Percentiles rank a stretch among this genome's conserved stretches.
These are phyloP conservation scores for Hafferia zeledoni DNA, from an alignment of 2,797 vertebrate genomes.

Conservation along the genomic window DNA sequence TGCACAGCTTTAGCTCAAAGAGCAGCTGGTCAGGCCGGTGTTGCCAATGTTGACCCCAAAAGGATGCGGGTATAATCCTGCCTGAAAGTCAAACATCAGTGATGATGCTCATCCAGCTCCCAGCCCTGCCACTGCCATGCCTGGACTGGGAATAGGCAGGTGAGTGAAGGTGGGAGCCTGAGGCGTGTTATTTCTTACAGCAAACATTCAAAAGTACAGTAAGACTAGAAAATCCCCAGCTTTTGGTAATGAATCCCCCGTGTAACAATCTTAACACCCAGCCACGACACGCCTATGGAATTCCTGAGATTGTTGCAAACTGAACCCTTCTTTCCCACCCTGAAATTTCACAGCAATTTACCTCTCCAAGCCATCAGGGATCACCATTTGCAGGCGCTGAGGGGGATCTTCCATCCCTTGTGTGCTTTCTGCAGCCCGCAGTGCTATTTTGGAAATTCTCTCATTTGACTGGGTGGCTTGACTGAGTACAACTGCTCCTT, in stretches of 20 bases:
- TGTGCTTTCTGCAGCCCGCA: background rate
- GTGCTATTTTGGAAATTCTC: constrained; percentile 49
- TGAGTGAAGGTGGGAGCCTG: rapidly evolving
- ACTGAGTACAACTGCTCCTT: background rate
- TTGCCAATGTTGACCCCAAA: background rate
- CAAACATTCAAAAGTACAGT: background rate
- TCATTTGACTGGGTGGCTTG: constrained; percentile 48
- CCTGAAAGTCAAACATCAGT: background rate
- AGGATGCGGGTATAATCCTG: background rate
- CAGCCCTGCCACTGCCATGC: background rate
- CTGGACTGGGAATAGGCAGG: background rate
- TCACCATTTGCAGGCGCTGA: background rate
- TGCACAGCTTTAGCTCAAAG: background rate
- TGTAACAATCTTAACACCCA: background rate
- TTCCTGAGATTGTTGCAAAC: constrained; percentile 5
- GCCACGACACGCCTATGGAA: background rate
- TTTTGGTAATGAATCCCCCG: background rate
- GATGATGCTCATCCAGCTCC: background rate
- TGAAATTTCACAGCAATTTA: constrained; percentile 4
- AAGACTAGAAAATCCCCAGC: background rate
- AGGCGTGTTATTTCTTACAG: background rate
- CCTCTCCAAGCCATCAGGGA: background rate
- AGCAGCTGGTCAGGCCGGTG: background rate
- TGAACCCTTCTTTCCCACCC: background rate
- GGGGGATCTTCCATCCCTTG: background rate